Percentiles rank a stretch among this genome's conserved stretches.
These are phyloP conservation scores for Drosophila simulans DNA, from an alignment of 1,140 invertebrate species.

Conservation along the genomic window DNA sequence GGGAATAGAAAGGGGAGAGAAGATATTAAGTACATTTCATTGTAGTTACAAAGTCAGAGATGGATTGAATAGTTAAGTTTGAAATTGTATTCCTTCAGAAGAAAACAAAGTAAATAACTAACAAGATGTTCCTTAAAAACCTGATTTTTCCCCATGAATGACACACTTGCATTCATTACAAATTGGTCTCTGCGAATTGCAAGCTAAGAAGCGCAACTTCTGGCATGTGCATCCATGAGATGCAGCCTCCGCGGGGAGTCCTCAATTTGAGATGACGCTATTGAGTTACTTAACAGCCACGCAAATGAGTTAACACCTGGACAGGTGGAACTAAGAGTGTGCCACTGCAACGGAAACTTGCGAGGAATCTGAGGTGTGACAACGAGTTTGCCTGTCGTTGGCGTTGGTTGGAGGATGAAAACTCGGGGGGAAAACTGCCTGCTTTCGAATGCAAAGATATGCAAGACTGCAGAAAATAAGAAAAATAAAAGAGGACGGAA, in stretches of 20 bases:
- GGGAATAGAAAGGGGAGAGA: background rate
- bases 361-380: constrained; percentile 7
- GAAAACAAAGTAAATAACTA: background rate
- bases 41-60: background rate
- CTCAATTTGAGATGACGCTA: constrained; percentile 71
- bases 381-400: constrained; percentile 25
- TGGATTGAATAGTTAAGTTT: background rate
- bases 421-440: constrained; percentile 9
- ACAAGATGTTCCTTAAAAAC: background rate
- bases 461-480: constrained; percentile 35
- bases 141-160: constrained; percentile 25
- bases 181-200: constrained; percentile 66
- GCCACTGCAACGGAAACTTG: background rate
- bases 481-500: background rate
- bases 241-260: constrained; percentile 60
- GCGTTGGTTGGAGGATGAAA: constrained; percentile 11
- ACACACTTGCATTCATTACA: constrained; percentile 49
- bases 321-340: constrained; percentile 30
- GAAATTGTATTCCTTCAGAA: too few species aligned
- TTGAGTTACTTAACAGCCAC: constrained; percentile 74
- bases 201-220: constrained; percentile 7
- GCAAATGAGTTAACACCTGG: constrained; percentile 79
- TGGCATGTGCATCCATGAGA: constrained; percentile 4
- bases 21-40: constrained; percentile 2
- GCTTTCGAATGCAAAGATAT: constrained; percentile 75